phyloP scores from a whole-genome alignment of 2,888 invertebrate species.

The Aproaerema taeniolella region DNA sequence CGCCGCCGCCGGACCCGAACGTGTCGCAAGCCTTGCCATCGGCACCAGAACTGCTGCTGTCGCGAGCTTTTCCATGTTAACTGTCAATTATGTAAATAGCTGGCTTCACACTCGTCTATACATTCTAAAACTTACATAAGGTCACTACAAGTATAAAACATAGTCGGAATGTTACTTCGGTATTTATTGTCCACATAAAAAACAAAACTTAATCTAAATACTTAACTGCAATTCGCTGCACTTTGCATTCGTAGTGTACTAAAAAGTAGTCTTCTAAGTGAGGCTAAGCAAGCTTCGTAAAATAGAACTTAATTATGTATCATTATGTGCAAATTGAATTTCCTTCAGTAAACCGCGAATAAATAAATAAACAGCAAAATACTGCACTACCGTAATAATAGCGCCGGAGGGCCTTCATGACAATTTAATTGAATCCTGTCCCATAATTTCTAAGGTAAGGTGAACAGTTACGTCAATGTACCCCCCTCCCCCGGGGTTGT shows the following conservation, averaged over 20 bases:
- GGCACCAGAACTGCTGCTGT: background rate
- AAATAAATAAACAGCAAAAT: slow-evolving; percentile 35
- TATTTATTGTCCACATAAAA: too few relatives aligned
- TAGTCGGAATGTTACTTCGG: too few relatives aligned
- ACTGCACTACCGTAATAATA: slow-evolving; percentile 37
- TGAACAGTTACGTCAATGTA: slow-evolving; percentile 27
- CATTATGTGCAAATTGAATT: slow-evolving; percentile 29
- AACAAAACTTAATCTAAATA: too few relatives aligned
- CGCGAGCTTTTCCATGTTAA: background rate
- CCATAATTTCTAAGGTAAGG: slow-evolving; percentile 40
- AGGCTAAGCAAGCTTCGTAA: slow-evolving; percentile 13
- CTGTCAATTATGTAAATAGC: background rate
- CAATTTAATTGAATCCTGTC: slow-evolving; percentile 53
- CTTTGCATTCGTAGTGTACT: background rate
- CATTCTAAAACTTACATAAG: too few relatives aligned
- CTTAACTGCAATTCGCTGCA: too few relatives aligned
- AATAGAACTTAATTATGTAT: slow-evolving; percentile 22
- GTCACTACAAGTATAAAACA: too few relatives aligned
- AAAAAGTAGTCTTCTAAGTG: background rate
- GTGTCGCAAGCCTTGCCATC: slow-evolving; percentile 15
- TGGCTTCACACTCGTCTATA: too few relatives aligned
- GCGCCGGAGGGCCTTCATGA: slow-evolving; percentile 40
- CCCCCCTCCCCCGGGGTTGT: too few relatives aligned
- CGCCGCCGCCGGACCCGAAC: slow-evolving; percentile 25
- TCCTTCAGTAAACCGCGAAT: slow-evolving; percentile 25